phyloP scores from a whole-genome alignment of 2,797 vertebrate species.

The Chelmon rostratus region DNA sequence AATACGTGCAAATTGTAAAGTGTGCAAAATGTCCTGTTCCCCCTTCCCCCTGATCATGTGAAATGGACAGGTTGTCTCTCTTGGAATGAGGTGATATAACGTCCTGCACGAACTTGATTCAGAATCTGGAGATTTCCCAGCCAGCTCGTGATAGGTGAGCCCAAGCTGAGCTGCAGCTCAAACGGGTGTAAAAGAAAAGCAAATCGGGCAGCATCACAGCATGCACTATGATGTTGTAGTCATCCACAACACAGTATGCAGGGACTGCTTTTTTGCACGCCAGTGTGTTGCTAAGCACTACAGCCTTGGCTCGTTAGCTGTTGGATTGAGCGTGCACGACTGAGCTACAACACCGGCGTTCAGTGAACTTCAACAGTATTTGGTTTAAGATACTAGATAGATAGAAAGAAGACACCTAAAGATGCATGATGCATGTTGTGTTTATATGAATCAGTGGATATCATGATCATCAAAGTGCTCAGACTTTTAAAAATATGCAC shows the following conservation, averaged over 20 bases:
- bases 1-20: background rate
- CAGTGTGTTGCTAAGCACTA: background rate
- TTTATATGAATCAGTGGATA: background rate
- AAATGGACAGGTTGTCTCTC: background rate
- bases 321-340: background rate
- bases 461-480: background rate
- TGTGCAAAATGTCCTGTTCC: background rate
- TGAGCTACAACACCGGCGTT: background rate
- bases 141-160: background rate
- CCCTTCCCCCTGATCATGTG: background rate
- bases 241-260: background rate
- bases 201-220: background rate
- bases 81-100: background rate
- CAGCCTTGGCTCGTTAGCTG: background rate
- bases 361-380: background rate
- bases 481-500: background rate
- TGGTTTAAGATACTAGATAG: too few relatives aligned
- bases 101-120: background rate
- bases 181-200: background rate
- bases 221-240: slow-evolving; percentile 1
- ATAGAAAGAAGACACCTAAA: too few relatives aligned
- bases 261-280: background rate
- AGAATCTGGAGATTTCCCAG: background rate
- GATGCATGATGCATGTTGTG: background rate
- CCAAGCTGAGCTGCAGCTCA: background rate